A percentile compares a stretch with the other conserved stretches of the same genome.
Conservation (phyloP, 1,140 invertebrate species). For the Sarcophaga bullata region DNA sequence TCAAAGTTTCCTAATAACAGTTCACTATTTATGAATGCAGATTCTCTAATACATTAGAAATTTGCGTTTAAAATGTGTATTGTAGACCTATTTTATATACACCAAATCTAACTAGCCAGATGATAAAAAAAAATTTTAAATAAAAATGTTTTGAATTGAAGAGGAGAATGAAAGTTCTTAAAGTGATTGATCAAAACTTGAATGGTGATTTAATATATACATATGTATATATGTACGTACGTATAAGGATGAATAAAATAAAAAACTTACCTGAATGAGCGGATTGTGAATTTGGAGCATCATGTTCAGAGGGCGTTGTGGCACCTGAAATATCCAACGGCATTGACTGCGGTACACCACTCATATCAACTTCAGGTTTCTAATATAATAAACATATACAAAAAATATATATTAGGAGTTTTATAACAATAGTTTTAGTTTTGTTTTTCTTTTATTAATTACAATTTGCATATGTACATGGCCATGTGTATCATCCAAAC, state of each 20-base stretch:
- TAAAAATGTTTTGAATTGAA: too few relatives aligned
- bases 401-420: background rate
- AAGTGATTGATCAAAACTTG: background rate
- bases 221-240: background rate
- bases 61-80: too few relatives aligned
- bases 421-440: too few relatives aligned
- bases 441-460: slow-evolving; percentile 20
- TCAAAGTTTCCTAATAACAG: too few relatives aligned
- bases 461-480: slow-evolving; percentile 66
- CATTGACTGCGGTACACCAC: slow-evolving; percentile 62
- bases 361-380: slow-evolving; percentile 64
- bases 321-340: slow-evolving; percentile 64
- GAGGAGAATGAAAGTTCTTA: too few relatives aligned
- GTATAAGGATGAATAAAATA: background rate
- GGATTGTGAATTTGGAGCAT: slow-evolving; percentile 64
- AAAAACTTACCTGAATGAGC: slow-evolving; percentile 61
- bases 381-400: slow-evolving; percentile 46
- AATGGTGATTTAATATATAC: background rate
- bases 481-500: slow-evolving; percentile 58
- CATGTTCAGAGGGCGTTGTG: slow-evolving; percentile 64
- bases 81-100: too few relatives aligned
- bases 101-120: too few relatives aligned
- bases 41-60: too few relatives aligned
- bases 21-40: too few relatives aligned
- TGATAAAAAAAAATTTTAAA: too few relatives aligned